Evolutionary conservation across 1,140 invertebrate species (phyloP), one percentile per base, ranked within the genome.

Genomic region (Zaprionus lachaisei): DNA sequence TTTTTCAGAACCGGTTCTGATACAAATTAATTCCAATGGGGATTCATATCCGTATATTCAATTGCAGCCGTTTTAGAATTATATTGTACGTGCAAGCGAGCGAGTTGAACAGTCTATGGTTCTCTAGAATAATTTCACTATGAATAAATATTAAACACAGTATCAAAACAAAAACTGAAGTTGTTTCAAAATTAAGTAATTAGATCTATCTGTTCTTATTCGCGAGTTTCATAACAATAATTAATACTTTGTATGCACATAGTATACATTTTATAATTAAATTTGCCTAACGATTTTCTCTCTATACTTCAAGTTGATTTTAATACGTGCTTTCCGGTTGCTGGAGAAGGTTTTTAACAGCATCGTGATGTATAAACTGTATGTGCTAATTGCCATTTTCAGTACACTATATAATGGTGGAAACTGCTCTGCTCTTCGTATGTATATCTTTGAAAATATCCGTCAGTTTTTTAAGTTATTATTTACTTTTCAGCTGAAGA

Each of bases 401-500:
- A 37, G 9, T 44, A 60, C 1, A 17, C 24, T 62, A 24, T 37
- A 28, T 37, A 62, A 14, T 12, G 1, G n/a, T 24, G 47, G 44
- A 20, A 26, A 38, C 14, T 49, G 31, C 5, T 41, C n/a, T 4
- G 47, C 58, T 34, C 49, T 80, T 24, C 78, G 78, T 80, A 38
- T 55, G 78, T 73, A 67, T 24, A 1, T 14, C 9, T 24, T 12
- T 14, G 1, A 12, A 22, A 22, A 14, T 9, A 2, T 6, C 5
- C 2, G 17, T 54, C 20, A 54, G 20, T 41, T 44, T 26, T 26
- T 5, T 3, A 60, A 17, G 6, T 17, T 22, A 4, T 17, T 4
- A 57, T 14, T 31, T 31, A 54, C 11, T 55, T 72, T 80, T 6
- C 31, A 86, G 83, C 83, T 54, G 22, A n/a, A 11, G 72, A 78